These are phyloP conservation scores for Todus mexicanus DNA, from an alignment of 2,797 vertebrate species.

Conservation along the genomic window DNA sequence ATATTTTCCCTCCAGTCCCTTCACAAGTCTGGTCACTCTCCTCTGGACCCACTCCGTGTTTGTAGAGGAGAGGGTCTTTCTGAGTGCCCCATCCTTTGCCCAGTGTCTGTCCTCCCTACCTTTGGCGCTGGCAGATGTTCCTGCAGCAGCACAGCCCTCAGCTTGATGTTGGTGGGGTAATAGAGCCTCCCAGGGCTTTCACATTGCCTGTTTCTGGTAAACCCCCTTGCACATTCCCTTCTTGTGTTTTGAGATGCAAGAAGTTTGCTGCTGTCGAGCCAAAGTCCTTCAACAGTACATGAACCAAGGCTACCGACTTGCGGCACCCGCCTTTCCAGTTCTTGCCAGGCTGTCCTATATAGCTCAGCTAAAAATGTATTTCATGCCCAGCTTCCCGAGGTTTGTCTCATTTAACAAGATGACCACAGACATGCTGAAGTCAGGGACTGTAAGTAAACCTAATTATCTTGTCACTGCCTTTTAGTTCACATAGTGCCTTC, in stretches of 20 bases:
- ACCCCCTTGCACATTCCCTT: background rate
- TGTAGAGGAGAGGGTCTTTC: background rate
- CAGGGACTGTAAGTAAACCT: background rate
- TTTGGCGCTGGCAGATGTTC: background rate
- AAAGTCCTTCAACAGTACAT: background rate
- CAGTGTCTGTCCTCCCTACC: background rate
- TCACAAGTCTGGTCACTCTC: too few species aligned
- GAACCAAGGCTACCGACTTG: background rate
- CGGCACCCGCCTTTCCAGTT: background rate
- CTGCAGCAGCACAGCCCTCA: background rate
- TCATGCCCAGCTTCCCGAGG: background rate
- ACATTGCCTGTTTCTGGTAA: background rate
- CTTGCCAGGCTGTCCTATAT: background rate
- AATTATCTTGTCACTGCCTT: constrained; percentile 35
- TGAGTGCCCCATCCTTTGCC: background rate
- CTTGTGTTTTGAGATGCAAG: background rate
- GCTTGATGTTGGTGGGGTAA: background rate
- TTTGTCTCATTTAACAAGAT: constrained; percentile 5
- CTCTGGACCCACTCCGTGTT: too few species aligned
- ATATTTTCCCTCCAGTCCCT: too few species aligned
- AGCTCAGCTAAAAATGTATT: constrained; percentile 21
- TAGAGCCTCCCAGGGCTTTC: background rate
- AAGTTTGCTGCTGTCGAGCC: background rate
- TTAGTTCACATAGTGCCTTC: background rate
- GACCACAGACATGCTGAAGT: background rate